Evolutionary conservation across 2,888 invertebrate genomes (phyloP), one percentile per base, ranked within the genome.

Genomic region (Orthosia gothica): DNA sequence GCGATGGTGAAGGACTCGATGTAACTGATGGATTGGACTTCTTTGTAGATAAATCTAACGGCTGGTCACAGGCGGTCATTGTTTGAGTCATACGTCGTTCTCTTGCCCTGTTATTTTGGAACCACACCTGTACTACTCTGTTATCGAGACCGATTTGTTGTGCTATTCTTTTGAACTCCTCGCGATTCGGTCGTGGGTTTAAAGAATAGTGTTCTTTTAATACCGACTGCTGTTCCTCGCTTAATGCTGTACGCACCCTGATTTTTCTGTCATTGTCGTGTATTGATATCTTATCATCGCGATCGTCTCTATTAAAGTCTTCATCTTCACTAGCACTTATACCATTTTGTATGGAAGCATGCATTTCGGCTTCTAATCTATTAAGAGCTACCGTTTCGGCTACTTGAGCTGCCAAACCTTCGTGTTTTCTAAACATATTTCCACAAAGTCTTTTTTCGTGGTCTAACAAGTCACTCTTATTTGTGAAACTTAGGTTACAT

Each of bases 141-240:
- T 98, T 98, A 72, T 98, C 98, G 87, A 98, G 97, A 69, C 98
- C 98, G 58, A 98, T 97, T 77, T 97, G 97, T 26, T 98, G 97
- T 4, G 99, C 99, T 88, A 99, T 99, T 91, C 98, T 97, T 68
- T 98, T 98, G 87, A 99, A 98, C 91, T 99, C 99, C 87, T 99
- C 99, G 65, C 99, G 98, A 91, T 99, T 99, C 3, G 99, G 99
- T 78, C 99, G 97, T 13, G 99, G 98, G 95, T 99, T 99, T 26
- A 98, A 94, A 66, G 98, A 97, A 93, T 99, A 99, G 92, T 99
- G 98, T 80, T 98, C 98, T 91, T 99, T 99, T 69, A 99, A 97
- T 71, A 99, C 97, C 59, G 98, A 97, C 90, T 99, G 97, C 93
- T 99, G 99, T 91, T 99, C 99, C 90, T 99, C 99, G 59, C 98